Evolutionary conservation across 2,113 vertebrate genomes (phyloP), one percentile per base, ranked within the genome.

Genomic region (Pseudorasbora parva): DNA sequence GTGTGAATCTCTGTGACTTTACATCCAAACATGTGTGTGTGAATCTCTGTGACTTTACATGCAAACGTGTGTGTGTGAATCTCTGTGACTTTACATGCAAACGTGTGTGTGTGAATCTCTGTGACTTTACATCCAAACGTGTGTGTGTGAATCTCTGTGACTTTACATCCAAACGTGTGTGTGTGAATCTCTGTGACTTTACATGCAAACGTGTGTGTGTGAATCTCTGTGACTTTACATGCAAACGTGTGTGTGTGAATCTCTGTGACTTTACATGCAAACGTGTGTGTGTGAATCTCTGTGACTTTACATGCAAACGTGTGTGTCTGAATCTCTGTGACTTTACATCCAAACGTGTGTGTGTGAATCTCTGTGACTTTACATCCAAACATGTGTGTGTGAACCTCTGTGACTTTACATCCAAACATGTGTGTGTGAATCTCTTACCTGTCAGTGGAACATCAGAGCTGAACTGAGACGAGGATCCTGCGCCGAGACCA

Each of bases 381-480:
- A n/a, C n/a, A 30, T 30, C 30, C 30, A 30, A 30, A 30, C 30
- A n/a, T n/a, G 30, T 30, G 30, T 30, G 30, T 30, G 30, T 27
- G 60, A 86, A 69, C 74, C 77, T 75, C 86, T 11, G n/a, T n/a
- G n/a, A n/a, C n/a, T n/a, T n/a, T n/a, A n/a, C n/a, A 30, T 30
- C 30, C 30, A 30, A 30, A 30, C 30, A n/a, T n/a, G 30, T 30
- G 30, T 30, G 30, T 30, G 30, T 27, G 60, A 86, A 69, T 76
- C 77, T 75, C 86, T 11, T 96, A 99, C 97, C 98, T 97, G 98
- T 97, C 89, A 99, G 91, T 75, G 98, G 98, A 76, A 99, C 96
- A 45, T 99, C 97, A 0, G 97, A 95, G 83, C 93, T 94, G 79
- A 93, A 95, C 82, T 96, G 96, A 82, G 95, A 91, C 0, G 97